Percentiles rank a stretch among this genome's conserved stretches.
These are phyloP conservation scores for Xylocopa sonorina DNA, from an alignment of 1,140 invertebrate genomes.

Conservation along the genomic window DNA sequence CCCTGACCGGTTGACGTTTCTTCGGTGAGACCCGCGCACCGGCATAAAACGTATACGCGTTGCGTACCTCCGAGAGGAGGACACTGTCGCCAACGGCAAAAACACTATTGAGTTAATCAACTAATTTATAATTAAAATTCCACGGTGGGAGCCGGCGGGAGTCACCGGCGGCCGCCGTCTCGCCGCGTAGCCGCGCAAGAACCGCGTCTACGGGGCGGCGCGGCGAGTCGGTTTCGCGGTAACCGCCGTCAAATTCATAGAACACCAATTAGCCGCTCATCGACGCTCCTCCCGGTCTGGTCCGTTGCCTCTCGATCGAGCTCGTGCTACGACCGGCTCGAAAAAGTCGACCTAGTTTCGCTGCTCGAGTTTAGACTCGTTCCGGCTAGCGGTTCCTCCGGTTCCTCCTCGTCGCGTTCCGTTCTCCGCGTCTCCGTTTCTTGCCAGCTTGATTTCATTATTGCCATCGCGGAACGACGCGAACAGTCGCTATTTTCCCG, in stretches of 20 bases:
- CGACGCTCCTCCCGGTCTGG: constrained; percentile 45
- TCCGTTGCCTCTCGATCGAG: constrained; percentile 42
- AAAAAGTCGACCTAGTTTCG: constrained; percentile 71
- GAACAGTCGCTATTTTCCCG: too few species aligned
- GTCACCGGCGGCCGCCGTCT: constrained; percentile 48
- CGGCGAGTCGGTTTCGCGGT: constrained; percentile 77
- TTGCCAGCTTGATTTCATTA: too few species aligned
- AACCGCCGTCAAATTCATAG: constrained; percentile 80
- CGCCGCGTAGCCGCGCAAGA: constrained; percentile 69
- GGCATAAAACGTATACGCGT: constrained; percentile 42
- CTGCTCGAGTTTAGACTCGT: constrained; percentile 48
- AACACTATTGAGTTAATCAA: constrained; percentile 83
- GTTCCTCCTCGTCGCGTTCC: constrained; percentile 20
- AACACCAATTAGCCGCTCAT: constrained; percentile 79
- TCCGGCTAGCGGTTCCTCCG: constrained; percentile 35
- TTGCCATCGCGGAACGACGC: background rate
- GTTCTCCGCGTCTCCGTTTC: background rate
- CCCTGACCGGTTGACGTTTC: constrained; percentile 65
- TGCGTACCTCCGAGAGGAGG: constrained; percentile 56
- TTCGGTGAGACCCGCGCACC: constrained; percentile 61
- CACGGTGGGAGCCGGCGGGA: constrained; percentile 69
- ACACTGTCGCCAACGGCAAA: constrained; percentile 78
- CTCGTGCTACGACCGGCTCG: constrained; percentile 30
- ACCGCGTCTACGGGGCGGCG: constrained; percentile 49
- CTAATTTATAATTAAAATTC: constrained; percentile 84